A percentile compares a stretch with the other conserved stretches of the same genome.
Evolutionary conservation across 2,888 invertebrate species (phyloP).

Genomic region (Galerucella calmariensis): DNA sequence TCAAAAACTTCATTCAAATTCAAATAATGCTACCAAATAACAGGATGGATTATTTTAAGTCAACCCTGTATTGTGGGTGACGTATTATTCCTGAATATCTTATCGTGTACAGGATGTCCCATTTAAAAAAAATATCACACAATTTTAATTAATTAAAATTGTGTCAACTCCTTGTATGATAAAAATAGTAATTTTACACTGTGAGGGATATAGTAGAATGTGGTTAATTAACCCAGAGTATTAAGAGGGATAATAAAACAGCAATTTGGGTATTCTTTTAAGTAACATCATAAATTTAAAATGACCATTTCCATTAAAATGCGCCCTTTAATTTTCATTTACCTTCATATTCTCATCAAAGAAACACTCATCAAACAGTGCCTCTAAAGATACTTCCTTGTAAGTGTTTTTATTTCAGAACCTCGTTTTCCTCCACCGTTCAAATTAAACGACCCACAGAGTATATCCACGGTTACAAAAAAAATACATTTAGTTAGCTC

Average conservation of each 20-base stretch:
- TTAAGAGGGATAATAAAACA: not conserved
- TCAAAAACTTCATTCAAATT: too few species aligned
- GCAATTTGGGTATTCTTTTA: not conserved
- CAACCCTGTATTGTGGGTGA: too few species aligned
- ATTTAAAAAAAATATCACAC: too few species aligned
- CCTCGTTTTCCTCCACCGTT: constrained; percentile 14
- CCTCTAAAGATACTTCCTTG: not conserved
- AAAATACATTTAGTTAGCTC: constrained; percentile 24
- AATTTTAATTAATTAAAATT: too few species aligned
- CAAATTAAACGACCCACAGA: constrained; percentile 22
- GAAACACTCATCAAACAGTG: not conserved
- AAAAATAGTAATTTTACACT: too few species aligned
- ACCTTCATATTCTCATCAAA: not conserved
- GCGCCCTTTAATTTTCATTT: not conserved
- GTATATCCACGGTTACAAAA: constrained; percentile 14
- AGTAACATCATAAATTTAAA: not conserved
- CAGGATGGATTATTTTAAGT: too few species aligned
- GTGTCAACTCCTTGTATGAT: too few species aligned
- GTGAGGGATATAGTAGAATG: too few species aligned
- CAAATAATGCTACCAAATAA: too few species aligned
- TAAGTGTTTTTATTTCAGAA: constrained; percentile 6
- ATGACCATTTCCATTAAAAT: not conserved
- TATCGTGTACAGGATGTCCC: too few species aligned
- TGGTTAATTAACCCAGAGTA: not conserved
- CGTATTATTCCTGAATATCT: too few species aligned